Evolutionary conservation across 2,888 invertebrate species (phyloP), one percentile per base, ranked within the genome.

Genomic region (Psylliodes chrysocephalus): DNA sequence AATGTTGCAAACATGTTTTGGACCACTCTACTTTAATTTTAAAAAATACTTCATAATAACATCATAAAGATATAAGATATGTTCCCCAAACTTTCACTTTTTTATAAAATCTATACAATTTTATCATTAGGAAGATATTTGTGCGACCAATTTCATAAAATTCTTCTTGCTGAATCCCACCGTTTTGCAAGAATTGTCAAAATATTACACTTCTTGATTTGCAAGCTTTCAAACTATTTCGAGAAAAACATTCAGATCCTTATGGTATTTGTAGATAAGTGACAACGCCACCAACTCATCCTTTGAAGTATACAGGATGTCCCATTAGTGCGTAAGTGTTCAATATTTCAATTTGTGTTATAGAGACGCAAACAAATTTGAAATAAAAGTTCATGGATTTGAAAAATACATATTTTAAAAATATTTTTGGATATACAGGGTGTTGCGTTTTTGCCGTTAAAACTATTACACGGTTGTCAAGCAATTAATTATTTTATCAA

Each of bases 121-220:
- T 40, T 6, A 14, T 60, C 40, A 17, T 49, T 25, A 55, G 35
- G 30, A 52, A 51, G 56, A 52, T 42, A 53, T 64, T 64, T 49
- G 60, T 64, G 64, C 54, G 60, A 49, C 53, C 47, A 35, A 49
- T 64, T 64, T 54, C 38, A 49, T 35, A 22, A 59, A 64, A 63
- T 55, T 63, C 52, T 51, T 47, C 63, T 63, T 63, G 63, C 63
- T 59, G 59, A 59, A 59, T 63, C 59, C 38, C 28, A 25, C 40
- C 22, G 46, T 19, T 18, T 53, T 52, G 56, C 64, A 64, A 64
- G 64, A 64, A 56, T 64, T 60, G 60, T 49, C 64, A 52, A 64
- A 33, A 60, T 30, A 15, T 56, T 12, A 33, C 47, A 25, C 15
- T n/a, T 25, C 38, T 28, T 28, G 49, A 57, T 28, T 46, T 51